phyloP scores from a whole-genome alignment of 1,140 invertebrate genomes.

The Brachionus paranguensis region DNA sequence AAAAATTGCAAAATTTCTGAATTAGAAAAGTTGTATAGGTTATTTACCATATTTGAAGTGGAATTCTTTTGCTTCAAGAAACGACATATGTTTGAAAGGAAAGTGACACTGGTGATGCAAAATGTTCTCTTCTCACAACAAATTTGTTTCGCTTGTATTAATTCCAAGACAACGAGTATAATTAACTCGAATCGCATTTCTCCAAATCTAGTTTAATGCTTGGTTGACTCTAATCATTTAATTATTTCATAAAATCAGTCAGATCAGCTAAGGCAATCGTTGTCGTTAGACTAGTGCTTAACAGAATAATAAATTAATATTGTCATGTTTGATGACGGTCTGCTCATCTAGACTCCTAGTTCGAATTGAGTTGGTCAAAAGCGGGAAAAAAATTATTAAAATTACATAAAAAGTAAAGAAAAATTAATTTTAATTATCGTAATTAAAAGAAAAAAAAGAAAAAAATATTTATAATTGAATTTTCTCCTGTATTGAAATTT shows the following conservation, averaged over 20 bases:
- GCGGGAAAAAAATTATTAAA: too few species aligned
- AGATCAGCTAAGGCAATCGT: too few species aligned
- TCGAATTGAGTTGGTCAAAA: too few species aligned
- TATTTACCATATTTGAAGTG: not conserved
- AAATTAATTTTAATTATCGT: too few species aligned
- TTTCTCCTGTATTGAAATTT: too few species aligned
- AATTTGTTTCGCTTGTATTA: not conserved
- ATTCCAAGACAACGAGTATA: not conserved
- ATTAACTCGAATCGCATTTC: not conserved
- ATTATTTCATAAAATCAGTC: not conserved
- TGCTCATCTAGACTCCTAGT: too few species aligned
- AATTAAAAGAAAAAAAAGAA: too few species aligned
- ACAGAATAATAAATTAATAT: not conserved
- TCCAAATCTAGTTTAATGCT: not conserved
- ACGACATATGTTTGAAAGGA: not conserved
- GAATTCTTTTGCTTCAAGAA: not conserved
- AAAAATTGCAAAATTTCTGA: not conserved
- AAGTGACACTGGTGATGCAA: not conserved
- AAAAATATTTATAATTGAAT: too few species aligned
- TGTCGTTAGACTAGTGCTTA: not conserved
- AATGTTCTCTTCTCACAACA: conserved; percentile 19
- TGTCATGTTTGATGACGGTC: too few species aligned
- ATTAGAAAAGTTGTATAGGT: not conserved
- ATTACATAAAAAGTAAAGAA: too few species aligned
- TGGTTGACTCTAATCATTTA: not conserved